Conservation (phyloP, 2,888 invertebrate genomes). For the Sarcophaga rosellei region DNA sequence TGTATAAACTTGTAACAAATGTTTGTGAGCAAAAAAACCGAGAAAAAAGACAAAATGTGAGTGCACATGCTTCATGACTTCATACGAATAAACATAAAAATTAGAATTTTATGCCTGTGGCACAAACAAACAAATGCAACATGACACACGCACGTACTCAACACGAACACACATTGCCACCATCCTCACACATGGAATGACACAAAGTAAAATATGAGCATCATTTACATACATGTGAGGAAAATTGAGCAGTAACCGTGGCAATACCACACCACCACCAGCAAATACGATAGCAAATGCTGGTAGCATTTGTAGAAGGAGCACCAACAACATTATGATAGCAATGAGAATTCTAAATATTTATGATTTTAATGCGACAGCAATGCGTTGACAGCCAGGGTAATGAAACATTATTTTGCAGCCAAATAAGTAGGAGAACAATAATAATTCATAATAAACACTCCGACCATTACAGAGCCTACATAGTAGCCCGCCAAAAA, state of each 20-base stretch:
- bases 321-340: background rate
- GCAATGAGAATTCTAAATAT: slow-evolving; percentile 22
- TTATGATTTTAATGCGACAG: slow-evolving; percentile 25
- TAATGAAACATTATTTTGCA: slow-evolving; percentile 3
- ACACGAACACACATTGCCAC: background rate
- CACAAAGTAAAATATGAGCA: slow-evolving; percentile 22
- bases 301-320: background rate
- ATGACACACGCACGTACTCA: background rate
- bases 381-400: slow-evolving; percentile 14
- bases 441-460: slow-evolving; percentile 64
- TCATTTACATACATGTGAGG: slow-evolving; percentile 14
- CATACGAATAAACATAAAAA: slow-evolving; percentile 52
- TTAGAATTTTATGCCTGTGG: slow-evolving; percentile 58
- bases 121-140: slow-evolving; percentile 42
- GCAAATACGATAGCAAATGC: background rate
- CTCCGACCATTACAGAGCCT: background rate
- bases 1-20: background rate
- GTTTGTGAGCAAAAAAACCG: background rate
- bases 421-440: background rate
- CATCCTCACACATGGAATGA: background rate
- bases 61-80: slow-evolving; percentile 23
- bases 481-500: too few relatives aligned
- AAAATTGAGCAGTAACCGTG: background rate
- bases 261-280: background rate
- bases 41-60: background rate